Evolutionary conservation across 2,888 invertebrate genomes (phyloP).

Genomic region (Synergus itoensis): DNA sequence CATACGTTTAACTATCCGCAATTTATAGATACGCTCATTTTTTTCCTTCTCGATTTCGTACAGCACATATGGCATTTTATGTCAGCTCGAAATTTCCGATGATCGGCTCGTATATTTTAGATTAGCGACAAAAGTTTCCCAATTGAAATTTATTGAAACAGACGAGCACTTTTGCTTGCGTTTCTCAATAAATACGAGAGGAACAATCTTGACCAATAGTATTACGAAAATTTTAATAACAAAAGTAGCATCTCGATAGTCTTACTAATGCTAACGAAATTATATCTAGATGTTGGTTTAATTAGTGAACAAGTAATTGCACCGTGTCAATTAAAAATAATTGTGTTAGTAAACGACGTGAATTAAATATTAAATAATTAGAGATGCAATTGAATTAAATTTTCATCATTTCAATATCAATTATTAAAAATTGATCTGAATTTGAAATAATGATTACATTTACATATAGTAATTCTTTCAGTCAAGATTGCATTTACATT

Average conservation of each 20-base stretch:
- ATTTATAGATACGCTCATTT: slow-evolving; percentile 52
- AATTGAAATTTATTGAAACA: neutral
- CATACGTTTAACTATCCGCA: slow-evolving; percentile 49
- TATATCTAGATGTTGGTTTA: slow-evolving; percentile 15
- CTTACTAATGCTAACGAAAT: neutral
- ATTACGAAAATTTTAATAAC: too few species aligned
- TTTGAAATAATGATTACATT: neutral
- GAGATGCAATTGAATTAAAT: neutral
- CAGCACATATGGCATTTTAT: slow-evolving; percentile 66
- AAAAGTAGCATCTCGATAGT: too few species aligned
- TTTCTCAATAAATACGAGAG: too few species aligned
- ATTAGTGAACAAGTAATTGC: slow-evolving; percentile 21
- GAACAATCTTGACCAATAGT: too few species aligned
- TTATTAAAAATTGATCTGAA: neutral
- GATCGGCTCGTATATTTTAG: slow-evolving; percentile 19
- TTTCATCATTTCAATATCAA: neutral
- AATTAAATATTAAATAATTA: slow-evolving; percentile 26
- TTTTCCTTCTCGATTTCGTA: slow-evolving; percentile 54
- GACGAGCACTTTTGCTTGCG: neutral
- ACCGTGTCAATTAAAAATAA: slow-evolving; percentile 30
- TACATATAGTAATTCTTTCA: slow-evolving; percentile 15
- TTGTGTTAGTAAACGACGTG: slow-evolving; percentile 12
- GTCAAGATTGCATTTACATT: slow-evolving; percentile 29
- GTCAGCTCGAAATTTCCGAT: slow-evolving; percentile 47
- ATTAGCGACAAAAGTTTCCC: slow-evolving; percentile 1